A percentile compares a stretch with the other conserved stretches of the same genome.
These are phyloP conservation scores for Trachelipus rathkii DNA, from an alignment of 1,140 invertebrate genomes.

Conservation along the genomic window DNA sequence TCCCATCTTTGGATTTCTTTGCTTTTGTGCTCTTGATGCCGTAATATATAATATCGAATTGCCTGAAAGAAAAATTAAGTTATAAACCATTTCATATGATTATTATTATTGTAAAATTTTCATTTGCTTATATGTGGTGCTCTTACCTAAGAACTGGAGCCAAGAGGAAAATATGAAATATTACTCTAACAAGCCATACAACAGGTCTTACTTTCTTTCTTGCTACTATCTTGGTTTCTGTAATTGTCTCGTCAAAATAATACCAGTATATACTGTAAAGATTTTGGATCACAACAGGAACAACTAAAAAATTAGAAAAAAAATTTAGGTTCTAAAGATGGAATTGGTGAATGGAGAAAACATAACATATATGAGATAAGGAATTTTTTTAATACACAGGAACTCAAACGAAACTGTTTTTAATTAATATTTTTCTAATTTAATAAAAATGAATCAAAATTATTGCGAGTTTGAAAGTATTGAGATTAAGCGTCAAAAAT, in stretches of 20 bases:
- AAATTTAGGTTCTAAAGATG: too few relatives aligned
- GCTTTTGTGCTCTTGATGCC: neutral
- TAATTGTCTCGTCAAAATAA: neutral
- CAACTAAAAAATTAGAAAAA: neutral
- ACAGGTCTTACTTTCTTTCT: neutral
- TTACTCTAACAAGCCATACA: neutral
- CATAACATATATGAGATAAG: too few relatives aligned
- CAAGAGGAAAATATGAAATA: neutral
- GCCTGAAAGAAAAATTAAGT: neutral
- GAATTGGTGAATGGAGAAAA: too few relatives aligned
- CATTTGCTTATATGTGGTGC: too few relatives aligned
- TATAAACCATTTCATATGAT: too few relatives aligned
- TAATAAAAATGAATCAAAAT: too few relatives aligned
- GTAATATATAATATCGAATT: neutral
- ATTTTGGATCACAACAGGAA: neutral
- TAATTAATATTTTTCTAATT: too few relatives aligned
- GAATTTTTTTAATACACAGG: too few relatives aligned
- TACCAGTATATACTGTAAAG: neutral
- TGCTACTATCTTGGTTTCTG: neutral
- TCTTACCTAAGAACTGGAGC: neutral
- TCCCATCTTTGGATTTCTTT: neutral
- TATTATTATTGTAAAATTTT: too few relatives aligned
- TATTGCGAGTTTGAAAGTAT: too few relatives aligned
- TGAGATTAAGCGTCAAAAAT: too few relatives aligned
- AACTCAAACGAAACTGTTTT: too few relatives aligned